phyloP scores from a whole-genome alignment of 53 echinoderm and acorn worm genomes.

The Echinometra lucunter region DNA sequence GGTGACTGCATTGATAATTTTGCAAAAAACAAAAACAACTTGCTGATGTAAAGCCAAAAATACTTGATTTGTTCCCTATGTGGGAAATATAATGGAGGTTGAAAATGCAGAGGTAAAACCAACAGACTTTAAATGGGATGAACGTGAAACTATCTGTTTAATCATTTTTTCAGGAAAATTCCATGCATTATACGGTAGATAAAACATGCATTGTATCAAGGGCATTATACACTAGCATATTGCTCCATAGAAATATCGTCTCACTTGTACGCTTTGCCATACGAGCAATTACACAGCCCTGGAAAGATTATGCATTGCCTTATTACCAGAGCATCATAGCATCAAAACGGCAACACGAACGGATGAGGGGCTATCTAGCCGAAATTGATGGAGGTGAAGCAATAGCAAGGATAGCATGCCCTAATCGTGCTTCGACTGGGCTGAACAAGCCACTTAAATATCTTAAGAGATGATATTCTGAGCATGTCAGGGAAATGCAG shows the following conservation, averaged over 20 bases:
- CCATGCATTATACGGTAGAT: not conserved
- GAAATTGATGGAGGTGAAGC: slow-evolving; percentile 25
- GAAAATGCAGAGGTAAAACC: not conserved
- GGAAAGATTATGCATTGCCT: slow-evolving; percentile 18
- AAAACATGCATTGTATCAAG: not conserved
- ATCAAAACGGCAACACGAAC: slow-evolving; percentile 10
- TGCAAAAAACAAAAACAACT: too few species aligned
- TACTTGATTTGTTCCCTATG: not conserved
- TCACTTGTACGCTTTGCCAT: not conserved
- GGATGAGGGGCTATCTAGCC: not conserved
- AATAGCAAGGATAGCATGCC: slow-evolving; percentile 9
- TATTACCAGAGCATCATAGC: slow-evolving; percentile 16
- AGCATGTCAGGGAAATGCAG: slow-evolving; percentile 36
- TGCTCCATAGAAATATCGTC: not conserved
- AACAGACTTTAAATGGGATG: not conserved
- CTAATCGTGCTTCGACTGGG: slow-evolving; percentile 17
- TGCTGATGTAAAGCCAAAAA: too few species aligned
- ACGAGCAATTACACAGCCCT: not conserved
- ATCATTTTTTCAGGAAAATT: not conserved
- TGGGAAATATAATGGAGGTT: not conserved
- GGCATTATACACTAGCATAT: not conserved
- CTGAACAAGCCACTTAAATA: slow-evolving; percentile 56
- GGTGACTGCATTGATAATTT: not conserved
- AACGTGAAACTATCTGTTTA: not conserved
- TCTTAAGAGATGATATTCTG: slow-evolving; percentile 49